phyloP scores from a whole-genome alignment of 2,797 vertebrate species.

The Ibycter americanus region DNA sequence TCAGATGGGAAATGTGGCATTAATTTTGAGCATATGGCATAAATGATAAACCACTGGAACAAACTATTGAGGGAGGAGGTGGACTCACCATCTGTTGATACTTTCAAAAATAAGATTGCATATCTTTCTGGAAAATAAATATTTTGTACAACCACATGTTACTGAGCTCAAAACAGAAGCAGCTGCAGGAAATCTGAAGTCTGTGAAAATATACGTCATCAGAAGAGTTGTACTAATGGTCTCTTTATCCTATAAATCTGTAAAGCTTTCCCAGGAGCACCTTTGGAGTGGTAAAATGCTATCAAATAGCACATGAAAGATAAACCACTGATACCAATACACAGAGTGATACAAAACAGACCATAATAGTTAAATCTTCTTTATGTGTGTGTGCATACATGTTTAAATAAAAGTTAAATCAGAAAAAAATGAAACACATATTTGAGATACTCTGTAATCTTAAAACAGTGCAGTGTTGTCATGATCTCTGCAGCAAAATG shows the following conservation, averaged over 20 bases:
- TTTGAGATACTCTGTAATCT: not conserved
- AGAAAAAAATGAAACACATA: not conserved
- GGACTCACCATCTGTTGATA: slow-evolving; percentile 42
- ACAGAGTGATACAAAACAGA: not conserved
- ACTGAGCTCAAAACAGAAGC: slow-evolving; percentile 33
- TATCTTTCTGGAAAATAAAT: slow-evolving; percentile 55
- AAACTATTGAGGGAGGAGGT: slow-evolving; percentile 26
- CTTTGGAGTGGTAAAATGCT: not conserved
- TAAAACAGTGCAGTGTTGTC: not conserved
- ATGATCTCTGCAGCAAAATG: not conserved
- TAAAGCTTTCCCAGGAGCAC: not conserved
- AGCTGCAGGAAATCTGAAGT: slow-evolving; percentile 15
- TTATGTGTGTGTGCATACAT: not conserved
- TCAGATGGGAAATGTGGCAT: slow-evolving; percentile 25
- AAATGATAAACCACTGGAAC: slow-evolving; percentile 58
- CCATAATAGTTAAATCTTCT: not conserved
- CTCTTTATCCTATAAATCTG: not conserved
- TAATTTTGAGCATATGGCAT: slow-evolving; percentile 51
- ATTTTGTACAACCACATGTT: slow-evolving; percentile 28
- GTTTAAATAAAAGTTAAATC: not conserved
- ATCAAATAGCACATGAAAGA: not conserved
- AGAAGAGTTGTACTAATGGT: not conserved
- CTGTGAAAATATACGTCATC: not conserved
- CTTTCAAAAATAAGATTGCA: slow-evolving; percentile 6
- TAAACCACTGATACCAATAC: not conserved